These are phyloP conservation scores for Piezodorus guildinii DNA, from an alignment of 1,140 invertebrate species.

Conservation along the genomic window DNA sequence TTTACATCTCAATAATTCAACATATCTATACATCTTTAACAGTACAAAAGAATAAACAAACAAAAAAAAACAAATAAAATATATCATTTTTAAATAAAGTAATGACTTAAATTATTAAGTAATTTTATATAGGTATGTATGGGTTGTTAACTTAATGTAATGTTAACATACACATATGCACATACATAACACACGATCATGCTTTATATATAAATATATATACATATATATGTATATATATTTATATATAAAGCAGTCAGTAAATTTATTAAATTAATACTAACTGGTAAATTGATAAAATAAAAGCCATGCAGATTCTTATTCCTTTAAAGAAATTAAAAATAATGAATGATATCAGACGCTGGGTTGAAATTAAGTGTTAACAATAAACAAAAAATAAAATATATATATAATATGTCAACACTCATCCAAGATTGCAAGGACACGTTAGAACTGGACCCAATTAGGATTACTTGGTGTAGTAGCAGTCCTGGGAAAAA, in stretches of 20 bases:
- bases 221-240: no score
- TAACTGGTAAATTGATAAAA: slow-evolving; percentile 1
- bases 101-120: no score
- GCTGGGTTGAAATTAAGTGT: background rate
- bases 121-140: no score
- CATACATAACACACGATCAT: no score
- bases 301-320: background rate
- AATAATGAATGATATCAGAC: background rate
- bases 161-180: no score
- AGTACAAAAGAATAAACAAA: no score
- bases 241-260: background rate
- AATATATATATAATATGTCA: background rate
- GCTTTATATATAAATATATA: no score
- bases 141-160: no score
- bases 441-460: slow-evolving; percentile 54
- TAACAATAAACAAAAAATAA: slow-evolving; percentile 12
- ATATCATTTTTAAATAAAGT: no score
- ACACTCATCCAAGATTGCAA: background rate
- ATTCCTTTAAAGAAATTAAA: background rate
- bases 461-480: slow-evolving; percentile 48
- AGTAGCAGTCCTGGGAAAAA: slow-evolving; percentile 34
- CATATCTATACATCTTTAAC: no score
- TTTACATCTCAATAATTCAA: no score
- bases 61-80: no score
- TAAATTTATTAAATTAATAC: background rate